Evolutionary conservation across 92 coral and sea anemone species (phyloP).

Genomic region (Metridium senile): DNA sequence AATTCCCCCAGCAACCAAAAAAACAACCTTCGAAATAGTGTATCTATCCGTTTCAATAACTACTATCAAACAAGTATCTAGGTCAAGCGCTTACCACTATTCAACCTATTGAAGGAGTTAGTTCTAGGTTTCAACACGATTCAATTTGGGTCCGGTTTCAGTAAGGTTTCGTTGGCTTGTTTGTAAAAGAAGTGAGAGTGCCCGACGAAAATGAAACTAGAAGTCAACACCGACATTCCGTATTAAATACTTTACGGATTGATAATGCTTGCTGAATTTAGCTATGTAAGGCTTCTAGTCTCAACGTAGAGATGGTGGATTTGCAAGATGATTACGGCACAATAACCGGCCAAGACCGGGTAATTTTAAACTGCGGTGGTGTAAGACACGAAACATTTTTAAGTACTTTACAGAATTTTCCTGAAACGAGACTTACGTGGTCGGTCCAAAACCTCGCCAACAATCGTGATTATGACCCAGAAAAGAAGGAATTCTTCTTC

Average conservation of each 20-base stretch:
- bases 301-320: constrained; percentile 11
- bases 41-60: not conserved
- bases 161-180: not conserved
- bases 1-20: constrained; percentile 32
- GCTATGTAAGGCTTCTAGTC: constrained; percentile 11
- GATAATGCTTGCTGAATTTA: not conserved
- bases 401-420: constrained; percentile 89
- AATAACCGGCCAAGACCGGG: constrained; percentile 68
- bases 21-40: constrained; percentile 4
- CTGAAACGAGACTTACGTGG: constrained; percentile 95
- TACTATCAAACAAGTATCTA: too few relatives aligned
- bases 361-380: constrained; percentile 91
- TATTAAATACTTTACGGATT: constrained; percentile 12
- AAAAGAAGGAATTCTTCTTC: constrained; percentile 90
- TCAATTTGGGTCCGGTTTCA: not conserved
- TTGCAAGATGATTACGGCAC: constrained; percentile 35
- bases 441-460: constrained; percentile 69
- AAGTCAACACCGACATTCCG: constrained; percentile 6
- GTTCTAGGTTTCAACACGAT: too few relatives aligned
- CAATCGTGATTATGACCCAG: constrained; percentile 86
- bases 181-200: constrained; percentile 5
- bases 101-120: too few relatives aligned
- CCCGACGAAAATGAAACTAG: not conserved
- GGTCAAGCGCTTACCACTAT: too few relatives aligned
- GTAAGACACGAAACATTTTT: constrained; percentile 93